A percentile compares a stretch with the other conserved stretches of the same genome.
phyloP scores from a whole-genome alignment of 1,140 invertebrate genomes.

The Aphelinus atriplicis region DNA sequence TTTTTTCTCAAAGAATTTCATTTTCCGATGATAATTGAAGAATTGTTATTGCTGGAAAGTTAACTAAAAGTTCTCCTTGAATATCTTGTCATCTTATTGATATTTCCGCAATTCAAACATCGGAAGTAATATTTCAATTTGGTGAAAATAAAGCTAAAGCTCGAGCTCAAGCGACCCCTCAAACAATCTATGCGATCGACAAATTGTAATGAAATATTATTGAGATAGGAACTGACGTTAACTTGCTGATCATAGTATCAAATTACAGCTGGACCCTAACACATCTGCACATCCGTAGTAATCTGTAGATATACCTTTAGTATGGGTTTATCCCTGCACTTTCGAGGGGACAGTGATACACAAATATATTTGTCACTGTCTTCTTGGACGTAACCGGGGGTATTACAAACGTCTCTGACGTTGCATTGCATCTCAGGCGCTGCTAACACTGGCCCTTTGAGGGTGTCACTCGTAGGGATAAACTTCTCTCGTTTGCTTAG shows the following conservation, averaged over 20 bases:
- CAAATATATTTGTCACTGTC: slow-evolving; percentile 48
- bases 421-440: slow-evolving; percentile 16
- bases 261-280: slow-evolving; percentile 19
- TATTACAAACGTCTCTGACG: slow-evolving; percentile 19
- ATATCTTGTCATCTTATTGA: too few relatives aligned
- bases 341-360: slow-evolving; percentile 42
- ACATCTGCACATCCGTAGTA: background rate
- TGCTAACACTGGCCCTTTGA: slow-evolving; percentile 20
- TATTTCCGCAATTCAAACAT: too few relatives aligned
- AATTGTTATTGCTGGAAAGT: too few relatives aligned
- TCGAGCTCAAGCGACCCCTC: background rate
- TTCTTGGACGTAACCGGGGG: slow-evolving; percentile 24
- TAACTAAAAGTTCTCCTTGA: too few relatives aligned
- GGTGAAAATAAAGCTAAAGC: background rate
- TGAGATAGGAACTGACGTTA: background rate
- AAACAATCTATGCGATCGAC: background rate
- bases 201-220: background rate
- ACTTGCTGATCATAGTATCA: slow-evolving; percentile 15
- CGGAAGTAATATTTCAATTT: too few relatives aligned
- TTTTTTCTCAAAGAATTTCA: too few relatives aligned
- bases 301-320: background rate
- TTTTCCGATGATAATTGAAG: too few relatives aligned
- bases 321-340: slow-evolving; percentile 26
- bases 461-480: slow-evolving; percentile 31
- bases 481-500: slow-evolving; percentile 1